A percentile compares a stretch with the other conserved stretches of the same genome.
Evolutionary conservation across 2,113 vertebrate genomes (phyloP).

Genomic region (Enhydra lutris): DNA sequence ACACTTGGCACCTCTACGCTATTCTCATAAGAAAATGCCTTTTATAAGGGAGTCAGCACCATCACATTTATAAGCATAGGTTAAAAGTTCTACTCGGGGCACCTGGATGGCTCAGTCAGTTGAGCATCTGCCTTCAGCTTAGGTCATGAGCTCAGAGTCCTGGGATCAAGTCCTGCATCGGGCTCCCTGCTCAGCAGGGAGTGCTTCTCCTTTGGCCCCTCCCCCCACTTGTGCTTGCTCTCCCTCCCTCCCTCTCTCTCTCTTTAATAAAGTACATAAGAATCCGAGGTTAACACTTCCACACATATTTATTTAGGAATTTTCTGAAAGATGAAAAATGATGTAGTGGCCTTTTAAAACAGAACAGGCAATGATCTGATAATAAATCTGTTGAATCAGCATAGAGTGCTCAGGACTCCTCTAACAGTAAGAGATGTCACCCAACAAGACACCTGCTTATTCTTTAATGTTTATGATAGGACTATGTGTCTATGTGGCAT

Average conservation of each 20-base stretch:
- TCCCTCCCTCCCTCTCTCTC: too few species aligned
- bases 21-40: not conserved
- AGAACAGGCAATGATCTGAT: not conserved
- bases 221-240: too few species aligned
- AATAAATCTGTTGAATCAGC: slow-evolving; percentile 29
- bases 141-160: too few species aligned
- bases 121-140: too few species aligned
- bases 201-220: too few species aligned
- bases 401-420: not conserved
- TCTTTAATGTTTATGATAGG: not conserved
- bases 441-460: not conserved
- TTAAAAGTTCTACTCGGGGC: not conserved
- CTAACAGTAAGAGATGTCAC: not conserved
- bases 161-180: too few species aligned
- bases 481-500: not conserved
- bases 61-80: not conserved
- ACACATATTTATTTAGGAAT: not conserved
- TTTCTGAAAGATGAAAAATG: slow-evolving; percentile 44
- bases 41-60: not conserved
- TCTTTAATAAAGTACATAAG: not conserved
- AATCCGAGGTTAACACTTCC: not conserved
- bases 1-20: not conserved
- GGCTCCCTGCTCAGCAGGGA: too few species aligned
- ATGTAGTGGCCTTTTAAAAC: not conserved
- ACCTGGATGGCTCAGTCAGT: too few species aligned